Conservation (phyloP, 2,888 invertebrate species). For the Dastarcus helophoroides region DNA sequence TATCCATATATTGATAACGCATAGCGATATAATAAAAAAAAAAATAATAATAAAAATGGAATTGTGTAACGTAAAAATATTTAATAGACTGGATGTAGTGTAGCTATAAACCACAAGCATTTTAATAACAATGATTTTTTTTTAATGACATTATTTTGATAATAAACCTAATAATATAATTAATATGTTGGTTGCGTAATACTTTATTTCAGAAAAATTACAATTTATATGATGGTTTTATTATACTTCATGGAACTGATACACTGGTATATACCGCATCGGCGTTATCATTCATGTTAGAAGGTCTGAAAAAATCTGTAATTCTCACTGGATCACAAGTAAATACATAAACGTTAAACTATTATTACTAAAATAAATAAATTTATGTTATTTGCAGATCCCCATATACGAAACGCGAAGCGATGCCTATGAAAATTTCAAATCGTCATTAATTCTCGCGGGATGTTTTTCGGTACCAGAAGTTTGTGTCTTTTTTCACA, state of each 20-base stretch:
- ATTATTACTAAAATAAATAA: too few species aligned
- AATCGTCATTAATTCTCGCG: constrained; percentile 80
- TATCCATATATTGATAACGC: too few species aligned
- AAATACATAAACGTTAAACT: too few species aligned
- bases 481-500: constrained; percentile 84
- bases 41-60: too few species aligned
- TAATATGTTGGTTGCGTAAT: too few species aligned
- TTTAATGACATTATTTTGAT: too few species aligned
- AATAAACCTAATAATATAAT: too few species aligned
- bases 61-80: too few species aligned
- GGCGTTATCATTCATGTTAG: constrained; percentile 92
- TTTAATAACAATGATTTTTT: too few species aligned
- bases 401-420: constrained; percentile 89
- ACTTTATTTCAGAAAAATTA: constrained; percentile 59
- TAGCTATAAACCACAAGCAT: too few species aligned
- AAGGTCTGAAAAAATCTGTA: constrained; percentile 86
- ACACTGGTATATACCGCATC: constrained; percentile 93
- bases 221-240: constrained; percentile 81
- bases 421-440: constrained; percentile 89
- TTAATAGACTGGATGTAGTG: too few species aligned
- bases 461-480: constrained; percentile 85
- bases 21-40: too few species aligned
- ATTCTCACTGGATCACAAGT: constrained; percentile 88
- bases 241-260: constrained; percentile 92
- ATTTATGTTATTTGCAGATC: constrained; percentile 45